Percentiles rank a stretch among this genome's conserved stretches.
phyloP scores from a whole-genome alignment of 2,888 invertebrate species.

The Alloscopus bannaensis region DNA sequence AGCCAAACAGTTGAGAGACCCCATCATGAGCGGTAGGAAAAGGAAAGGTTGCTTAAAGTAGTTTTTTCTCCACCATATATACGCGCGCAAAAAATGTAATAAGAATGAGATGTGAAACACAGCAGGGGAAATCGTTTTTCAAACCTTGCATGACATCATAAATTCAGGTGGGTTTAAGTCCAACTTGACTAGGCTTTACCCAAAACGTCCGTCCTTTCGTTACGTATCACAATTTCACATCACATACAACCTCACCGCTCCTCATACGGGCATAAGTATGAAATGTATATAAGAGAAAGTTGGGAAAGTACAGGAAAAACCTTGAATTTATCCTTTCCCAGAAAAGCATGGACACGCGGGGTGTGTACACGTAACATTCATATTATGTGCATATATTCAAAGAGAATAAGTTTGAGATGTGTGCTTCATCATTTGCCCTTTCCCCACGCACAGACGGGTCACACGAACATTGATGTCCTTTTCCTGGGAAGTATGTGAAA shows the following conservation, averaged over 20 bases:
- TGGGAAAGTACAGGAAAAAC: constrained; percentile 36
- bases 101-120: constrained; percentile 32
- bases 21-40: not conserved
- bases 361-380: not conserved
- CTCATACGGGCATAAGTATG: not conserved
- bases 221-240: constrained; percentile 11
- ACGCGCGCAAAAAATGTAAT: no score
- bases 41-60: no score
- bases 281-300: not conserved
- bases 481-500: no score
- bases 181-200: constrained; percentile 13
- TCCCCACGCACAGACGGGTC: no score
- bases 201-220: no score
- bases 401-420: not conserved
- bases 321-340: constrained; percentile 26
- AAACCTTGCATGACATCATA: constrained; percentile 55
- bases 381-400: not conserved
- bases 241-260: constrained; percentile 3
- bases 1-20: not conserved
- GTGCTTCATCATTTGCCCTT: no score
- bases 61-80: no score
- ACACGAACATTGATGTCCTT: no score
- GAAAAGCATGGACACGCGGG: not conserved
- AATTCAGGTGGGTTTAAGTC: constrained; percentile 41
- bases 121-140: constrained; percentile 54